A percentile compares a stretch with the other conserved stretches of the same genome.
These are phyloP conservation scores for Ancistrus triradiatus DNA, from an alignment of 2,113 vertebrate species.

Conservation along the genomic window DNA sequence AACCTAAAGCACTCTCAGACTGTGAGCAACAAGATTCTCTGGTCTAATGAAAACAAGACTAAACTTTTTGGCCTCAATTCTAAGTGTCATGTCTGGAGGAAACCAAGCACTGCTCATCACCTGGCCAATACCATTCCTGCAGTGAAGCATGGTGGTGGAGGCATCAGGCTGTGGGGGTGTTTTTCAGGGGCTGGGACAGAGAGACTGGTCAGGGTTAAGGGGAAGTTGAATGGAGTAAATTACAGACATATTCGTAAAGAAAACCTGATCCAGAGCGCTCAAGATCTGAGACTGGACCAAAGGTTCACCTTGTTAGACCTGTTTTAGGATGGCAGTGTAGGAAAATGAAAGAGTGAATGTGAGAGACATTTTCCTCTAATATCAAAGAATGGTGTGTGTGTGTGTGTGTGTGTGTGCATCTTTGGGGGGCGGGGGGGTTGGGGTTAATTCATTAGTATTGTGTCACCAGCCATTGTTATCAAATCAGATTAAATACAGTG, in stretches of 20 bases:
- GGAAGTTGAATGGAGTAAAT: conserved; percentile 33
- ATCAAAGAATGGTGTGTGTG: conserved; percentile 38
- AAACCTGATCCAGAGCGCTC: too few relatives aligned
- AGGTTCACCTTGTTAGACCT: conserved; percentile 46
- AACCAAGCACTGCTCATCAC: too few relatives aligned
- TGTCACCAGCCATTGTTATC: conserved; percentile 55
- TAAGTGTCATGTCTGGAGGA: too few relatives aligned
- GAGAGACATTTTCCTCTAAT: conserved; percentile 46
- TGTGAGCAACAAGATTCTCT: too few relatives aligned
- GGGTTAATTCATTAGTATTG: conserved; percentile 45
- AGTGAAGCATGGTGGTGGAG: too few relatives aligned
- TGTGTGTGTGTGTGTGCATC: conserved; percentile 1
- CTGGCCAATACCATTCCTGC: too few relatives aligned
- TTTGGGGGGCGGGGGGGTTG: not conserved
- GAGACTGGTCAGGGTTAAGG: too few relatives aligned
- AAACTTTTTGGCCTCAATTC: too few relatives aligned
- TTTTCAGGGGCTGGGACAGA: too few relatives aligned
- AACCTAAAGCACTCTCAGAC: too few relatives aligned
- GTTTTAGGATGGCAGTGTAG: conserved; percentile 42
- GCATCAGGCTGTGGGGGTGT: too few relatives aligned
- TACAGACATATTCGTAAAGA: conserved; percentile 51
- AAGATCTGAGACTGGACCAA: conserved; percentile 33
- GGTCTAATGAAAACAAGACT: too few relatives aligned
- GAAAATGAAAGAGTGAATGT: conserved; percentile 36
- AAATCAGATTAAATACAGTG: conserved; percentile 57